These are phyloP conservation scores for Dryoscopus gambensis DNA, from an alignment of 2,113 vertebrate genomes.

Conservation along the genomic window DNA sequence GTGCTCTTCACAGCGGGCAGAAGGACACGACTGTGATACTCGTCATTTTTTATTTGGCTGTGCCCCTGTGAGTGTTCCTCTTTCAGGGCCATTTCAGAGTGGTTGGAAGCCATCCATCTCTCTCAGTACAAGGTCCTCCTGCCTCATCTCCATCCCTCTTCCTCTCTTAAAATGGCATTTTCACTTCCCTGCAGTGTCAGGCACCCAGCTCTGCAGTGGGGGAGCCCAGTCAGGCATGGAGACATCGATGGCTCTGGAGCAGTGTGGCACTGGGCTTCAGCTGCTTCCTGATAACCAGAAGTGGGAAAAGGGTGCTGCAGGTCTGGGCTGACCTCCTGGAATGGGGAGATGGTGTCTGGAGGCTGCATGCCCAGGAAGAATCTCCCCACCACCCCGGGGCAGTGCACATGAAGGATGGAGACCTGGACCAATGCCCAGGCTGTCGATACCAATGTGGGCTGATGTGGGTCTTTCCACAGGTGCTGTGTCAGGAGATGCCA, in stretches of 20 bases:
- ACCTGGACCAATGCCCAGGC: background rate
- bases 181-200: background rate
- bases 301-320: background rate
- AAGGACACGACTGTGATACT: background rate
- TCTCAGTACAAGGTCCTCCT: background rate
- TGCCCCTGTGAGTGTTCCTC: background rate
- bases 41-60: background rate
- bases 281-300: background rate
- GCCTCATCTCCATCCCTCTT: background rate
- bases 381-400: background rate
- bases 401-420: rapidly evolving
- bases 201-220: background rate
- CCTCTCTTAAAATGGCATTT: background rate
- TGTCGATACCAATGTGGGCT: background rate
- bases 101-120: background rate
- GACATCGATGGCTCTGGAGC: background rate
- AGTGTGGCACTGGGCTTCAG: background rate
- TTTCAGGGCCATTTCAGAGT: background rate
- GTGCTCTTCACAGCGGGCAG: background rate
- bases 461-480: background rate
- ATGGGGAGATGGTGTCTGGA: background rate
- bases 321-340: background rate
- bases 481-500: background rate
- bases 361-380: background rate
- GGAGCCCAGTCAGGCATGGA: background rate